Evolutionary conservation across 2,113 vertebrate species (phyloP).

Genomic region (Chloroceryle aenea): DNA sequence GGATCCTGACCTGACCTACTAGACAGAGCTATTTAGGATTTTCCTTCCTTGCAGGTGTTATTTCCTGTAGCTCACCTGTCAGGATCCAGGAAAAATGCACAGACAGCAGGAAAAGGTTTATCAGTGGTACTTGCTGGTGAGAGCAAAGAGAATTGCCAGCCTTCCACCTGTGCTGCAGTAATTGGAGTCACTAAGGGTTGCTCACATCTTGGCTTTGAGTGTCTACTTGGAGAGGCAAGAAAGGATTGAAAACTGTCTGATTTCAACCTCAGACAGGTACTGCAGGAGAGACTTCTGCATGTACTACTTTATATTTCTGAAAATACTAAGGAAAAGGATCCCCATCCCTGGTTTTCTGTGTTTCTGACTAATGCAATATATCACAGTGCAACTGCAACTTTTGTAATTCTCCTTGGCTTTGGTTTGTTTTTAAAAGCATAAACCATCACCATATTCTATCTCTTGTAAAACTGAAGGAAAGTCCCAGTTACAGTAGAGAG

Average conservation of each 20-base stretch:
- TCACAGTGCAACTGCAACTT: background rate
- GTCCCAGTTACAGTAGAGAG: background rate
- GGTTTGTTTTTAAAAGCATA: background rate
- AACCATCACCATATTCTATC: background rate
- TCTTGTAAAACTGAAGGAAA: background rate
- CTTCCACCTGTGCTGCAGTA: background rate
- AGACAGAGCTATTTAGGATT: background rate
- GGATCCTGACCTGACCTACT: background rate
- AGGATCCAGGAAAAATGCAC: background rate
- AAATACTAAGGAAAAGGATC: background rate
- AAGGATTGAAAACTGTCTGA: background rate
- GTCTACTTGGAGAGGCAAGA: background rate
- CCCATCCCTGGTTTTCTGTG: rapidly evolving
- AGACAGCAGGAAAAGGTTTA: background rate
- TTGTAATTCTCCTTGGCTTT: background rate
- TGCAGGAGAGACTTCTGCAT: background rate
- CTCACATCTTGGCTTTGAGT: rapidly evolving
- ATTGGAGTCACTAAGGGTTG: background rate
- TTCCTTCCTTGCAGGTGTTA: background rate
- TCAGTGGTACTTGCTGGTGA: background rate
- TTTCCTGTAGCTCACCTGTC: background rate
- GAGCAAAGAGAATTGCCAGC: background rate
- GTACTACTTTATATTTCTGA: background rate
- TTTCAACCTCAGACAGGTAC: background rate
- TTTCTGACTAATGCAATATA: background rate